A percentile compares a stretch with the other conserved stretches of the same genome.
Evolutionary conservation across 2,888 invertebrate genomes (phyloP).

Genomic region (Troides oblongomaculatus): DNA sequence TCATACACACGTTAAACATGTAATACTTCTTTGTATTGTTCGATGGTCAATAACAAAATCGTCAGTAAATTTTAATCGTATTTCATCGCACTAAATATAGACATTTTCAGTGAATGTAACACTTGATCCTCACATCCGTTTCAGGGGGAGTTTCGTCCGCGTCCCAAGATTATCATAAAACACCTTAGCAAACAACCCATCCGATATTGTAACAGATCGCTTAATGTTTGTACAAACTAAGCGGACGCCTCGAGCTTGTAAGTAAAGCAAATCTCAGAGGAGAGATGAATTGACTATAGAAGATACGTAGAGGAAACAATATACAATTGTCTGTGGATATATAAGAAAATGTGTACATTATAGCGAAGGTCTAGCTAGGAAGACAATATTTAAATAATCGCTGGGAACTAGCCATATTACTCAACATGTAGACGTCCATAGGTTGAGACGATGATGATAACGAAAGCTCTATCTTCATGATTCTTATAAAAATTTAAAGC

Average conservation of each 20-base stretch:
- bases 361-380: too few relatives aligned
- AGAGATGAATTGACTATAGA: slow-evolving; percentile 26
- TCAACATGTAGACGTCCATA: too few relatives aligned
- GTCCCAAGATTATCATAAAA: slow-evolving; percentile 48
- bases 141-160: slow-evolving; percentile 23
- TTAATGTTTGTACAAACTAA: slow-evolving; percentile 47
- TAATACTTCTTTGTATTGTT: neutral
- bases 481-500: too few relatives aligned
- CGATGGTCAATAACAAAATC: neutral
- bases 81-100: neutral
- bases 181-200: slow-evolving; percentile 42
- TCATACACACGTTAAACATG: neutral
- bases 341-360: neutral
- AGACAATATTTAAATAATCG: too few relatives aligned
- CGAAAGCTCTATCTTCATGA: too few relatives aligned
- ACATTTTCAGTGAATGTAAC: slow-evolving; percentile 10
- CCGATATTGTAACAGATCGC: slow-evolving; percentile 52
- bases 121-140: slow-evolving; percentile 31
- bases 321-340: slow-evolving; percentile 10
- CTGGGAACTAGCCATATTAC: too few relatives aligned
- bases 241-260: slow-evolving; percentile 40
- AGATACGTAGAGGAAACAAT: slow-evolving; percentile 18
- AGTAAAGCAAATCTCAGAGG: slow-evolving; percentile 30
- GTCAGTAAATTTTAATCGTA: neutral
- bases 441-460: too few relatives aligned